These are phyloP conservation scores for Campylomormyrus tamandua DNA, from an alignment of 2,113 vertebrate species.

Conservation along the genomic window DNA sequence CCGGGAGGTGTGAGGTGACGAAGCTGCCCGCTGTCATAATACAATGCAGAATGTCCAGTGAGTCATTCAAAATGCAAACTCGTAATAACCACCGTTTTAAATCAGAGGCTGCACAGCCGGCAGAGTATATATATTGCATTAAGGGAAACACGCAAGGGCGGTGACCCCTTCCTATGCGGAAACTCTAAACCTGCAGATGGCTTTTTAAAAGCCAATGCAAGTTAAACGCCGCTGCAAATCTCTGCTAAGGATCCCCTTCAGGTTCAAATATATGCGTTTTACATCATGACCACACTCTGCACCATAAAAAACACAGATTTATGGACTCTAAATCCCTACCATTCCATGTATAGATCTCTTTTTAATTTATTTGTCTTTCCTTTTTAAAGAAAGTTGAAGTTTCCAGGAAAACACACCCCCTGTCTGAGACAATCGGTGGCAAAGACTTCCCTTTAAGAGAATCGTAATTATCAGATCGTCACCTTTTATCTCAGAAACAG, in stretches of 20 bases:
- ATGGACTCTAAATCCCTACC: not conserved
- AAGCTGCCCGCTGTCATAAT: not conserved
- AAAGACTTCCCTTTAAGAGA: slow-evolving; percentile 31
- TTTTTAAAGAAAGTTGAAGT: slow-evolving; percentile 1
- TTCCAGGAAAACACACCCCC: slow-evolving; percentile 23
- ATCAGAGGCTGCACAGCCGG: not conserved
- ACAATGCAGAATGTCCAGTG: not conserved
- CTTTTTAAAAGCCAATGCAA: not conserved
- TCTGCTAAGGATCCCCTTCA: not conserved
- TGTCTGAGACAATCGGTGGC: not conserved
- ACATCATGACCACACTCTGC: not conserved
- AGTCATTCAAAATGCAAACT: not conserved
- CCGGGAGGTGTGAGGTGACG: not conserved
- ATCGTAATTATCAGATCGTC: slow-evolving; percentile 43
- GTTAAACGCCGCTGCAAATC: not conserved
- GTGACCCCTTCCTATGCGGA: not conserved
- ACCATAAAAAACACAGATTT: not conserved
- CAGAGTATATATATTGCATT: not conserved
- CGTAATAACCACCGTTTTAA: not conserved
- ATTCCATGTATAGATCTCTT: not conserved
- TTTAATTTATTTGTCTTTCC: not conserved
- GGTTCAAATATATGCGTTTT: not conserved
- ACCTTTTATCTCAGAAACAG: slow-evolving; percentile 40
- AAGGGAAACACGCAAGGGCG: not conserved
- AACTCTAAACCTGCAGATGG: not conserved